These are phyloP conservation scores for Phyto melanocephala DNA, from an alignment of 2,888 invertebrate genomes.

Conservation along the genomic window DNA sequence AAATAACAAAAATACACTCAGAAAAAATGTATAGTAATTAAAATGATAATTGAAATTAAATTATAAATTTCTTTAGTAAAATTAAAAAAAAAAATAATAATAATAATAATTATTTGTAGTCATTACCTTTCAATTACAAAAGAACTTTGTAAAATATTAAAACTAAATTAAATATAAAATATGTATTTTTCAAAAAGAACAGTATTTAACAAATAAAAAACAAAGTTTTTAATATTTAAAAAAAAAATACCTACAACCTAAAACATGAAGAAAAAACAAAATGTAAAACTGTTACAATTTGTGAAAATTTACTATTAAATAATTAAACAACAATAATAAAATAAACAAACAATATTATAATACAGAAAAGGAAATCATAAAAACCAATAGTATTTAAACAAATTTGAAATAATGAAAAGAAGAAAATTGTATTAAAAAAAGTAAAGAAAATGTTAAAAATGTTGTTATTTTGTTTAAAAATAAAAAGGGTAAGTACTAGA, in stretches of 20 bases:
- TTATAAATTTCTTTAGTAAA: slow-evolving; percentile 38
- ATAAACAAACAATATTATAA: slow-evolving; percentile 37
- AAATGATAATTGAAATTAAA: slow-evolving; percentile 45
- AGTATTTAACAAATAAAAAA: slow-evolving; percentile 36
- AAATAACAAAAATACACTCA: slow-evolving; percentile 30
- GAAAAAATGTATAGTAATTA: slow-evolving; percentile 21
- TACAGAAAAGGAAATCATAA: slow-evolving; percentile 61
- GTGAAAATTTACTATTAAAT: slow-evolving; percentile 53
- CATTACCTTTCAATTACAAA: slow-evolving; percentile 63
- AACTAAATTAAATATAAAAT: slow-evolving; percentile 11
- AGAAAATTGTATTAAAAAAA: slow-evolving; percentile 65
- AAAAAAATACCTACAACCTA: slow-evolving; percentile 26
- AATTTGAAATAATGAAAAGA: slow-evolving; percentile 64
- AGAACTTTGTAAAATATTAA: slow-evolving; percentile 46
- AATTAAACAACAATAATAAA: slow-evolving; percentile 39
- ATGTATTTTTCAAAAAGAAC: slow-evolving; percentile 43
- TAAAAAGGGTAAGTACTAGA: slow-evolving; percentile 30
- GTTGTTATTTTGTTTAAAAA: slow-evolving; percentile 29
- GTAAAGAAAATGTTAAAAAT: slow-evolving; percentile 16
- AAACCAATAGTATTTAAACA: slow-evolving; percentile 62
- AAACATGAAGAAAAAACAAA: slow-evolving; percentile 34
- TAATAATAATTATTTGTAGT: slow-evolving; percentile 39
- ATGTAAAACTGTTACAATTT: slow-evolving; percentile 54
- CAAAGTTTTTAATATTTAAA: slow-evolving; percentile 49
- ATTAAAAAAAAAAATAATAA: neutral